Percentiles rank a stretch among this genome's conserved stretches.
phyloP scores from a whole-genome alignment of 2,797 vertebrate species.

The Sparus aurata region DNA sequence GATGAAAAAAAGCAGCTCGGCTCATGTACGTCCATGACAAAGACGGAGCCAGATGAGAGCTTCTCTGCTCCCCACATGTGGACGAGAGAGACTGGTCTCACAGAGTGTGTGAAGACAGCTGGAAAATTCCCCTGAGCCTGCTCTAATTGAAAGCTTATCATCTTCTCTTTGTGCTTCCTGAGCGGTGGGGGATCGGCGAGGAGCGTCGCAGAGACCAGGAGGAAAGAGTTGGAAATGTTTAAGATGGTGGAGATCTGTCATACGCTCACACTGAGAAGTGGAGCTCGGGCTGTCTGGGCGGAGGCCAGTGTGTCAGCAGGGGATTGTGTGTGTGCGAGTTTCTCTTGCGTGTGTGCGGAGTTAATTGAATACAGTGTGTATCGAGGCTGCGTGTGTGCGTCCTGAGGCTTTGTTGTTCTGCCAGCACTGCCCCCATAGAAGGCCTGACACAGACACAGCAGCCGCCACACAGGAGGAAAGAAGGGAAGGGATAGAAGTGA shows the following conservation, averaged over 20 bases:
- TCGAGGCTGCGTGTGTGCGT: slow-evolving; percentile 73
- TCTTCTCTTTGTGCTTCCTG: slow-evolving; percentile 82
- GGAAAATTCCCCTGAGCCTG: slow-evolving; percentile 82
- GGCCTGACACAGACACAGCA: slow-evolving; percentile 67
- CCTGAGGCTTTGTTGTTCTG: slow-evolving; percentile 81
- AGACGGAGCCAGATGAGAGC: slow-evolving; percentile 74
- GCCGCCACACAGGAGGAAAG: slow-evolving; percentile 61
- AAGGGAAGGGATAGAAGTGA: slow-evolving; percentile 49
- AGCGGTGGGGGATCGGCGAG: slow-evolving; percentile 57
- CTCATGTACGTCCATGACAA: slow-evolving; percentile 67
- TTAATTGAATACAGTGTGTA: slow-evolving; percentile 85
- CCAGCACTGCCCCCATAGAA: slow-evolving; percentile 79
- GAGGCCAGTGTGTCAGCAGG: slow-evolving; percentile 73
- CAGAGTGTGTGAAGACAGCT: slow-evolving; percentile 82
- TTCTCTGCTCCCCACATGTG: slow-evolving; percentile 82
- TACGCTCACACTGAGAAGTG: slow-evolving; percentile 55
- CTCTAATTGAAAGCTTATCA: slow-evolving; percentile 86
- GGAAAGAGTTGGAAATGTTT: slow-evolving; percentile 53
- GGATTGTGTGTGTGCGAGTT: slow-evolving; percentile 59
- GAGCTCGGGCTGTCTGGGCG: slow-evolving; percentile 62
- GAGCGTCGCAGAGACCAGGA: slow-evolving; percentile 59
- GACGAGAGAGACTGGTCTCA: slow-evolving; percentile 64
- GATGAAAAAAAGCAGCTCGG: slow-evolving; percentile 46
- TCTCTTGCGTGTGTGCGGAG: slow-evolving; percentile 69
- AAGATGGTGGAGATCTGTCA: slow-evolving; percentile 68